A percentile compares a stretch with the other conserved stretches of the same genome.
Evolutionary conservation across 2,113 vertebrate genomes (phyloP).

Genomic region (Nesoenas mayeri): DNA sequence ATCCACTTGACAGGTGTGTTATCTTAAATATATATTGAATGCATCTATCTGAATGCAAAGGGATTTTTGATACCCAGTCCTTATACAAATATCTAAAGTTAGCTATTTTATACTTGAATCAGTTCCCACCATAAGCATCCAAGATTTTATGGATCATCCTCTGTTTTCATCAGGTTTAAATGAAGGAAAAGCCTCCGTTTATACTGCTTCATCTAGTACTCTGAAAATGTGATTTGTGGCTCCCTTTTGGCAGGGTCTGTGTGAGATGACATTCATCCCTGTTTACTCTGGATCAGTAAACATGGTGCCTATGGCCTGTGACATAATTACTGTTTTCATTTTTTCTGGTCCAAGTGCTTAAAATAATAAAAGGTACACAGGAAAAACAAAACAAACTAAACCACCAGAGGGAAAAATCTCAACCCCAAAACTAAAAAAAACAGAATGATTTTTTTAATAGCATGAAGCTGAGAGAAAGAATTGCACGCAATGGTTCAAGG

Average conservation of each 20-base stretch:
- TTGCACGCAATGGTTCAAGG: background rate
- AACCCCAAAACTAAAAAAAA: background rate
- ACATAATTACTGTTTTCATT: background rate
- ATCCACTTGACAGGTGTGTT: background rate
- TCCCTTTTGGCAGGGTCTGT: background rate
- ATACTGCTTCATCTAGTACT: background rate
- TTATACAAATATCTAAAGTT: background rate
- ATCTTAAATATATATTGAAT: background rate
- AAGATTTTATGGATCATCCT: background rate
- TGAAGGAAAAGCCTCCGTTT: background rate
- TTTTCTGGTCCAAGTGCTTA: background rate
- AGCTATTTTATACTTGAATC: background rate
- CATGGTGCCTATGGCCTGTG: background rate
- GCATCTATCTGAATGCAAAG: background rate
- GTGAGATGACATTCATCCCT: background rate
- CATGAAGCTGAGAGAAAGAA: background rate
- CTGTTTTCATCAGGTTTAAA: background rate
- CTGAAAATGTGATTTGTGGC: background rate
- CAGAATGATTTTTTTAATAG: background rate
- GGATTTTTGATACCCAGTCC: background rate
- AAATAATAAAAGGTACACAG: background rate
- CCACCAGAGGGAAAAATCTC: background rate
- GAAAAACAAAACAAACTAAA: rapidly evolving
- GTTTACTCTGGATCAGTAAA: background rate
- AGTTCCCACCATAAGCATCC: background rate